A percentile compares a stretch with the other conserved stretches of the same genome.
These are phyloP conservation scores for Otus sunia DNA, from an alignment of 2,113 vertebrate species.

Conservation along the genomic window DNA sequence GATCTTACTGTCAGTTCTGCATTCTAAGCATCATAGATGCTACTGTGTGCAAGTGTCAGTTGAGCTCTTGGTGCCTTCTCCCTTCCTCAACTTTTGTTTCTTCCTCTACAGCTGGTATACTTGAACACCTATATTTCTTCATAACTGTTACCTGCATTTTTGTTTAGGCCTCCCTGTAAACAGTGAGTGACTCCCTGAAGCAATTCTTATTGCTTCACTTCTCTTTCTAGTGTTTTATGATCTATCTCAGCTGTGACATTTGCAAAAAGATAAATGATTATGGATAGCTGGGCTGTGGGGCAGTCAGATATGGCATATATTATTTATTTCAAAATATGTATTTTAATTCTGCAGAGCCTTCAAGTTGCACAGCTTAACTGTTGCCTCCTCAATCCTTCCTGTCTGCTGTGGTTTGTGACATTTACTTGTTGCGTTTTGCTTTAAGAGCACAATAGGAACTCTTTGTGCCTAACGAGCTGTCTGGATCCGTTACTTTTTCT, in stretches of 20 bases:
- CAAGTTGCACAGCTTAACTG: neutral
- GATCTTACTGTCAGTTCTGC: neutral
- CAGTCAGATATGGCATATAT: slow-evolving; percentile 1
- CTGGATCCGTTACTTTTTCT: neutral
- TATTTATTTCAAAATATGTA: slow-evolving; percentile 43
- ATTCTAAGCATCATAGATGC: neutral
- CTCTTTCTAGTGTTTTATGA: slow-evolving; percentile 13
- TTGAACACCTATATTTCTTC: slow-evolving; percentile 1
- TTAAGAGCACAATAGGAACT: neutral
- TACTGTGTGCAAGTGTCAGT: neutral
- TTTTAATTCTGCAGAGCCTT: slow-evolving; percentile 21
- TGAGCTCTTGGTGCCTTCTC: neutral
- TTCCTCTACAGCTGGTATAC: neutral
- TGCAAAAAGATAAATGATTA: slow-evolving; percentile 41
- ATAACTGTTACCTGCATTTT: neutral
- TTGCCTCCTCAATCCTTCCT: neutral
- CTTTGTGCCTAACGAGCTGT: neutral
- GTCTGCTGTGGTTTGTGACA: neutral
- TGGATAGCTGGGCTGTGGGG: slow-evolving; percentile 29
- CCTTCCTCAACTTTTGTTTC: neutral
- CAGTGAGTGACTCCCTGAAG: slow-evolving; percentile 8
- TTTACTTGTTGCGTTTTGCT: neutral
- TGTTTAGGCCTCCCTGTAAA: neutral
- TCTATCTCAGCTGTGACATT: neutral
- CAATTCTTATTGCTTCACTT: neutral